Percentiles rank a stretch among this genome's conserved stretches.
phyloP scores from a whole-genome alignment of 2,888 invertebrate species.

The Altica lythri region DNA sequence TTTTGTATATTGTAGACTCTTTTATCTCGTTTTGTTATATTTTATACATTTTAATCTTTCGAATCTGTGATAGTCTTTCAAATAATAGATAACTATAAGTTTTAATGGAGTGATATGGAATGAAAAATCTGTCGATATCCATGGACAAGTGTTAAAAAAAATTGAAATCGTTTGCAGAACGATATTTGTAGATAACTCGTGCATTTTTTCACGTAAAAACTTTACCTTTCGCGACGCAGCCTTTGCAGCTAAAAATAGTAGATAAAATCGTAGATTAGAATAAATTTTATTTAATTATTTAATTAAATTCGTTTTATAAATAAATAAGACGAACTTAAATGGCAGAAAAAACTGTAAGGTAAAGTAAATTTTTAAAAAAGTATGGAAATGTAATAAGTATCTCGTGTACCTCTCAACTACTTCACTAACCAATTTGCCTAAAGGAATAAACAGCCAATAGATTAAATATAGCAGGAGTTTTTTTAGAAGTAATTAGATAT shows the following conservation, averaged over 20 bases:
- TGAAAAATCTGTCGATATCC: constrained; percentile 6
- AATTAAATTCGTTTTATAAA: too few relatives aligned
- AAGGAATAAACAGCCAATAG: too few relatives aligned
- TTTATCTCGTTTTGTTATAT: background rate
- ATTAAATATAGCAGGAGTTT: too few relatives aligned
- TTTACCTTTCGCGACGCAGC: constrained; percentile 3
- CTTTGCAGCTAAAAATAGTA: constrained; percentile 8
- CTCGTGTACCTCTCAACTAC: too few relatives aligned
- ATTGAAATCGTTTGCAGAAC: too few relatives aligned
- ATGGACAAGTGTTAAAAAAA: constrained; percentile 8
- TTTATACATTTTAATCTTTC: constrained; percentile 29
- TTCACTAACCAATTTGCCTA: too few relatives aligned
- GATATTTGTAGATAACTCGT: constrained; percentile 7
- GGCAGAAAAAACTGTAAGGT: constrained; percentile 22
- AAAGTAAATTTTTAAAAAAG: constrained; percentile 15
- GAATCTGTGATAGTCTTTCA: constrained; percentile 36
- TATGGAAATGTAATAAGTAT: constrained; percentile 16
- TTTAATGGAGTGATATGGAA: constrained; percentile 10
- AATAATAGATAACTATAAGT: constrained; percentile 25
- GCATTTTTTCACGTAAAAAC: background rate
- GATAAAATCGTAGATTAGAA: too few relatives aligned
- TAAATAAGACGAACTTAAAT: constrained; percentile 13
- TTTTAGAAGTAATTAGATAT: too few relatives aligned
- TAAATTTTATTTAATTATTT: too few relatives aligned
- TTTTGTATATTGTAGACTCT: too few relatives aligned